Evolutionary conservation across 2,797 vertebrate genomes (phyloP).

Genomic region (Scomberomorus guttatus): DNA sequence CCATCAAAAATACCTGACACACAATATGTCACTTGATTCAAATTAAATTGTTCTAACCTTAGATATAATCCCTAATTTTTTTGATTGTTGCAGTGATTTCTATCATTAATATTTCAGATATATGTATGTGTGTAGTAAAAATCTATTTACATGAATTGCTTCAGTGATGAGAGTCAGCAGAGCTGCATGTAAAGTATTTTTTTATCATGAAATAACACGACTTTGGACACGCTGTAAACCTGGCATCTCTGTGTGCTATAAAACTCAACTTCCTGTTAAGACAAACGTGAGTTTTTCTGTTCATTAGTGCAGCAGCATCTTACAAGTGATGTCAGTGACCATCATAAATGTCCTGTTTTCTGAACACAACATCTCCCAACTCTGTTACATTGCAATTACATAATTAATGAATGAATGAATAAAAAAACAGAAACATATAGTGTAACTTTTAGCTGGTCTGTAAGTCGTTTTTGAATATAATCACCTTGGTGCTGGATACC

Average conservation of each 20-base stretch:
- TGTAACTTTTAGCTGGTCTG: not conserved
- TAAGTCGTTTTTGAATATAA: not conserved
- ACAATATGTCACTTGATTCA: not conserved
- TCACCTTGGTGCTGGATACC: not conserved
- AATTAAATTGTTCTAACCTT: not conserved
- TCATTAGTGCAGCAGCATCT: not conserved
- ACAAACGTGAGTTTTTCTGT: slow-evolving; percentile 1
- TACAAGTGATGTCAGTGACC: not conserved
- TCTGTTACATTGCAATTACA: not conserved
- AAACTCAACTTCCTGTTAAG: not conserved
- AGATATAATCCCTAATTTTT: not conserved
- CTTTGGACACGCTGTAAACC: not conserved
- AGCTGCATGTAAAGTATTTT: not conserved
- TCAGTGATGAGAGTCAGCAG: not conserved
- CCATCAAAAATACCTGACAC: not conserved
- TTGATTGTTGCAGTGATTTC: not conserved
- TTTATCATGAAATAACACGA: not conserved
- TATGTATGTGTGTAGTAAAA: not conserved
- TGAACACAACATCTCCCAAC: slow-evolving; percentile 1
- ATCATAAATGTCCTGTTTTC: not conserved
- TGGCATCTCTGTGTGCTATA: not conserved
- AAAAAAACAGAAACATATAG: not conserved
- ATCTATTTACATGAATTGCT: not conserved
- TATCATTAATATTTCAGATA: not conserved
- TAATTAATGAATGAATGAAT: not conserved